Conservation (phyloP, 2,888 invertebrate genomes). For the Drosophila crucigera region DNA sequence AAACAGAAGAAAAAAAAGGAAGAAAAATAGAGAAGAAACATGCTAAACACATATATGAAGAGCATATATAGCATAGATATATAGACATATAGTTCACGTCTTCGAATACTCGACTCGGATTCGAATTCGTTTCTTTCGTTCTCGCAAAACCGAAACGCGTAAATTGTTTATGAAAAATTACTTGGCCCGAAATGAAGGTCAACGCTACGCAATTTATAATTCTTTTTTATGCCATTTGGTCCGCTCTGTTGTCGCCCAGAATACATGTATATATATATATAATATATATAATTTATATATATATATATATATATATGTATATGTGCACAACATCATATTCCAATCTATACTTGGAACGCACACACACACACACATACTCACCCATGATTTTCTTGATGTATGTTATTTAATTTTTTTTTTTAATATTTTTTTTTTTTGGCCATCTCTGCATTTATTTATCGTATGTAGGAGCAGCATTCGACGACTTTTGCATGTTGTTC, state of each 20-base stretch:
- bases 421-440: slow-evolving; percentile 22
- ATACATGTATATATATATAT: slow-evolving; percentile 25
- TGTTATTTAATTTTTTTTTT: slow-evolving; percentile 32
- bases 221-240: slow-evolving; percentile 74
- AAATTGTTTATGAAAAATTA: slow-evolving; percentile 80
- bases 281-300: slow-evolving; percentile 7
- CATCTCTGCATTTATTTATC: slow-evolving; percentile 74
- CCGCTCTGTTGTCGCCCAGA: slow-evolving; percentile 42
- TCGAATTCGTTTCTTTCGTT: slow-evolving; percentile 27
- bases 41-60: slow-evolving; percentile 3
- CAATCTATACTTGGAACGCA: slow-evolving; percentile 38
- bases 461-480: slow-evolving; percentile 32
- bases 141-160: slow-evolving; percentile 66
- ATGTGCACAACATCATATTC: slow-evolving; percentile 25
- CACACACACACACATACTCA: not conserved
- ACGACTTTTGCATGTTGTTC: slow-evolving; percentile 49
- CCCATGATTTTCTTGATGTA: slow-evolving; percentile 23
- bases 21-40: slow-evolving; percentile 10
- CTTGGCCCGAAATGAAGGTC: slow-evolving; percentile 81
- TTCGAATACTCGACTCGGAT: slow-evolving; percentile 3
- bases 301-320: not conserved
- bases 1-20: not conserved
- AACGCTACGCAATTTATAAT: slow-evolving; percentile 80
- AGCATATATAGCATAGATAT: slow-evolving; percentile 12
- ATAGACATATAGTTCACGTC: slow-evolving; percentile 27